phyloP scores from a whole-genome alignment of 2,888 invertebrate genomes.

The Meiosimyza platycephala region DNA sequence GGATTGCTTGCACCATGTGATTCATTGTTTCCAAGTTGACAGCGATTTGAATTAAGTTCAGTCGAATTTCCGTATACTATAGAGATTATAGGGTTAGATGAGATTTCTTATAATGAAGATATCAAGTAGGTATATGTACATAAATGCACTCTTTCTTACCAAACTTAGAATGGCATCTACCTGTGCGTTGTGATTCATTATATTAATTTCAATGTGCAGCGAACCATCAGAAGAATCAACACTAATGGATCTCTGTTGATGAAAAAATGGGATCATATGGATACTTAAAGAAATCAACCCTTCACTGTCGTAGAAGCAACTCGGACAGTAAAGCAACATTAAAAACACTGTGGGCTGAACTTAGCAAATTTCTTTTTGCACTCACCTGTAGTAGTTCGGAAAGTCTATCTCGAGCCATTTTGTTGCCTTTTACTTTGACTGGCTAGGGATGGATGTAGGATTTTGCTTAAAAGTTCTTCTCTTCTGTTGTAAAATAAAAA shows the following conservation, averaged over 20 bases:
- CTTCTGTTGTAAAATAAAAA: neutral
- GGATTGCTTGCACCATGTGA: slow-evolving; percentile 63
- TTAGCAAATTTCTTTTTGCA: neutral
- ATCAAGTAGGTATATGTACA: no score
- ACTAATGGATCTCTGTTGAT: slow-evolving; percentile 59
- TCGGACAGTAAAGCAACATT: neutral
- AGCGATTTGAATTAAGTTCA: slow-evolving; percentile 59
- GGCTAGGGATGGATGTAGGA: neutral
- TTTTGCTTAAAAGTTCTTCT: neutral
- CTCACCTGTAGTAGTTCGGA: slow-evolving; percentile 65
- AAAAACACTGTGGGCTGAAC: slow-evolving; percentile 7
- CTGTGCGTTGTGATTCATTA: slow-evolving; percentile 55
- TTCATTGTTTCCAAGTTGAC: slow-evolving; percentile 63
- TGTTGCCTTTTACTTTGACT: no score
- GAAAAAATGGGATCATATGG: slow-evolving; percentile 35
- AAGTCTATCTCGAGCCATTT: slow-evolving; percentile 63
- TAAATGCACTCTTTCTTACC: slow-evolving; percentile 51
- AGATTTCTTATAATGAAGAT: no score
- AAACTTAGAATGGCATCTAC: slow-evolving; percentile 64
- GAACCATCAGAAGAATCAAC: slow-evolving; percentile 60
- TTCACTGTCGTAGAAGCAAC: slow-evolving; percentile 36
- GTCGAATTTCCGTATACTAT: slow-evolving; percentile 64
- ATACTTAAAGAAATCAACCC: slow-evolving; percentile 6
- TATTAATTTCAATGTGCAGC: slow-evolving; percentile 50
- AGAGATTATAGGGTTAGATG: no score